Evolutionary conservation across 2,888 invertebrate genomes (phyloP), one percentile per base, ranked within the genome.

Genomic region (Monoplex corrugatus): DNA sequence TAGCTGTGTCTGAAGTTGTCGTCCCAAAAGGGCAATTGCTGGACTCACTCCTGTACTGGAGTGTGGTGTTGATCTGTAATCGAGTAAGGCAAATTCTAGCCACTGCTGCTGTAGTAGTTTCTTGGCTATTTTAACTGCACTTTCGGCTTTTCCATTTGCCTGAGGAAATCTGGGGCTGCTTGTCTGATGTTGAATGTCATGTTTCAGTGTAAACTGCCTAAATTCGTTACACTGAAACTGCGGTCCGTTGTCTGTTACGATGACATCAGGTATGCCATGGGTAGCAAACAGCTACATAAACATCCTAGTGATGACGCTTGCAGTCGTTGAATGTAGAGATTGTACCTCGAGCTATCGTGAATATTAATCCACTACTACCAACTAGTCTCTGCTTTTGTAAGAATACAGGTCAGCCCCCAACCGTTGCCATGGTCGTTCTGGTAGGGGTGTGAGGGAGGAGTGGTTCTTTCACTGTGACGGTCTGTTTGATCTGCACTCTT

Each of bases 391-490:
- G 0, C 45, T 38, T 16, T 83, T 13, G 72, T 50, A 44, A 16
- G 88, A 19, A 84, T 84, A 88, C 68, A 88, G 84, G 45, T 88
- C 84, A 23, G 88, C 84, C 0, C 88, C 84, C 45, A 88, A 40
- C 16, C 45, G 40, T 45, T 88, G 84, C 84, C 88, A 88, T 35
- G 68, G 83, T 6, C 68, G 44, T 32, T 88, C 63, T 57, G 87
- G 88, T 23, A 88, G 68, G 0, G 38, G 32, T 44, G 88, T 43
- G 1, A 63, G 88, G 38, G 16, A 43, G 2, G 83, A 45, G 0
- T 68, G 88, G 28, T 88, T 72, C 35, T 43, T 0, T 5, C 32
- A 23, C 68, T 88, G 88, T 6, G 88, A 44, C 35, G 88, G 88
- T 43, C 83, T n/a, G 8, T 63, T n/a, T 16, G 19, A 13, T 13